Conservation (phyloP, 2,888 invertebrate species). For the Euproctis similis region DNA sequence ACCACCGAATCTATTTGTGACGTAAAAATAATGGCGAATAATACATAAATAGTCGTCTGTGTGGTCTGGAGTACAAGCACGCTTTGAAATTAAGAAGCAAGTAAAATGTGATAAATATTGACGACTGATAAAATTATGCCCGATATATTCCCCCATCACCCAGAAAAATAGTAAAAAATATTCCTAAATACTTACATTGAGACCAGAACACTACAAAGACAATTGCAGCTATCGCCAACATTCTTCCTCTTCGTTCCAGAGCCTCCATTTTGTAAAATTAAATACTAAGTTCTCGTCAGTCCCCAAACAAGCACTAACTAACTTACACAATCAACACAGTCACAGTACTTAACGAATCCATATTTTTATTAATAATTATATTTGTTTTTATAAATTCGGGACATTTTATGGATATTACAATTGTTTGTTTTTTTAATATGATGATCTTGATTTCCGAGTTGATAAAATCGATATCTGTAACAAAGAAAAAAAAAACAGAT, state of each 20-base stretch:
- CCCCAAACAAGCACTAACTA: conserved; percentile 16
- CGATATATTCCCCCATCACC: no score
- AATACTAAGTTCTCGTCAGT: conserved; percentile 9
- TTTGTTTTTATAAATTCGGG: conserved; percentile 7
- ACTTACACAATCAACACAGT: conserved; percentile 22
- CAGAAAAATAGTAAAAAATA: no score
- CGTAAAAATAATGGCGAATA: no score
- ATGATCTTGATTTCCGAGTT: no score
- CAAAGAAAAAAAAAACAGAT: conserved; percentile 6
- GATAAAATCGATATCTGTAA: conserved; percentile 8
- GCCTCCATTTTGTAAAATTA: conserved; percentile 55
- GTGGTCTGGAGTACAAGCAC: no score
- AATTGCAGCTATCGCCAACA: conserved; percentile 37
- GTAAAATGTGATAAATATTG: no score
- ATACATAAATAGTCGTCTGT: no score
- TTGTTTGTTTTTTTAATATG: no score
- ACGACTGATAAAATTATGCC: no score
- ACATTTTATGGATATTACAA: conserved; percentile 6
- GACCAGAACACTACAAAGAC: conserved; percentile 52
- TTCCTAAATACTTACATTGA: conserved; percentile 57
- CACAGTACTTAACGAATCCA: conserved; percentile 21
- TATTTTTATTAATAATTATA: conserved; percentile 17
- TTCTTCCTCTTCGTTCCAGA: conserved; percentile 51
- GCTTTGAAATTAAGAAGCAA: no score
- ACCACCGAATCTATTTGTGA: no score